Conservation (phyloP, 2,113 vertebrate species). For the Origma solitaria region DNA sequence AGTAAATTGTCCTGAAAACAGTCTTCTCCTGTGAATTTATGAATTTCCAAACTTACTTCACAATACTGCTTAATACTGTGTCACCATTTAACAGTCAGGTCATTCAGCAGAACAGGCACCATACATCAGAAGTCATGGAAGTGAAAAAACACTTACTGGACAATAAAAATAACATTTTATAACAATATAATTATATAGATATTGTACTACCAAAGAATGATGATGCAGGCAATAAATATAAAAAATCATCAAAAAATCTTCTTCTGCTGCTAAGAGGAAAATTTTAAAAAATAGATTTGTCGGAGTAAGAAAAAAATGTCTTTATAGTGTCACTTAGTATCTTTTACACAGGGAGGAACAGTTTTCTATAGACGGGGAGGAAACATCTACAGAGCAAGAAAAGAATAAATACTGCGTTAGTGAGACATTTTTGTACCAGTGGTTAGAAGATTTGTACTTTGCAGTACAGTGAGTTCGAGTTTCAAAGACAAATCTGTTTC, state of each 20-base stretch:
- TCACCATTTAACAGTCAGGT: constrained; percentile 6
- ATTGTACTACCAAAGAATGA: constrained; percentile 16
- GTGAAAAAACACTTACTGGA: constrained; percentile 28
- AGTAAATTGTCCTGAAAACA: constrained; percentile 61
- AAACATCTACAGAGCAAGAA: background rate
- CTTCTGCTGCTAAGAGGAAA: background rate
- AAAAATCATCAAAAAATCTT: background rate
- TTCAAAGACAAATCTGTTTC: background rate
- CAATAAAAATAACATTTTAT: constrained; percentile 32
- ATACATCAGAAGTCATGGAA: constrained; percentile 17
- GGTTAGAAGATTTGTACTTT: background rate
- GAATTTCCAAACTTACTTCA: constrained; percentile 46
- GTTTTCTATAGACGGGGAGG: background rate
- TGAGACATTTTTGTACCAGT: background rate
- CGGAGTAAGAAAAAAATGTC: background rate
- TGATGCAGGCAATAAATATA: background rate
- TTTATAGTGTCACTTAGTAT: background rate
- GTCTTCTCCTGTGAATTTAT: constrained; percentile 37
- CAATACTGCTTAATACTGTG: constrained; percentile 51
- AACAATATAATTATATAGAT: constrained; percentile 56
- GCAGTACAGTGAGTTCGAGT: rapidly evolving
- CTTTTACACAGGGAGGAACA: background rate
- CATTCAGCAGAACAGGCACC: constrained; percentile 7
- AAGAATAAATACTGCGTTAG: background rate
- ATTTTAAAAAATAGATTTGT: background rate